Percentiles rank a stretch among this genome's conserved stretches.
phyloP scores from a whole-genome alignment of 2,888 invertebrate species.

The Abscondita cerata region DNA sequence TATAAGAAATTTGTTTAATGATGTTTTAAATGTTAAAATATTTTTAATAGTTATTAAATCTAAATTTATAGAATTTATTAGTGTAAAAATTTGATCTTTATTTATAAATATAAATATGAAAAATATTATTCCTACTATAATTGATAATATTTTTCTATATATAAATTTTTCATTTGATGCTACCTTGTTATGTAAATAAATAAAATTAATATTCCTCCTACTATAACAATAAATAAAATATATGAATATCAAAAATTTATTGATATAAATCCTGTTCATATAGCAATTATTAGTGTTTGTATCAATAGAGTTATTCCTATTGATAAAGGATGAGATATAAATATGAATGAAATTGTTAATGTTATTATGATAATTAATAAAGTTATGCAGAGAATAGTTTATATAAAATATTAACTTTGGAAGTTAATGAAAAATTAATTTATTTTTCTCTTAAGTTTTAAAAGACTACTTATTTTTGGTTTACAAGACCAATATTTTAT shows the following conservation, averaged over 20 bases:
- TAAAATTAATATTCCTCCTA: constrained; percentile 67
- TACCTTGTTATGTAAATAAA: constrained; percentile 71
- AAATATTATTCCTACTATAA: constrained; percentile 50
- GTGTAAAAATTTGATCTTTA: constrained; percentile 9
- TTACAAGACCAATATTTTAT: constrained; percentile 75
- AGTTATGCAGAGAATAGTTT: constrained; percentile 67
- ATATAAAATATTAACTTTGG: constrained; percentile 74
- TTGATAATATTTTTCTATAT: constrained; percentile 49
- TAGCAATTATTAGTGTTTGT: constrained; percentile 61
- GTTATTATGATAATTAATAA: constrained; percentile 47
- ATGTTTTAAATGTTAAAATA: constrained; percentile 56
- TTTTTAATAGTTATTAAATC: constrained; percentile 25
- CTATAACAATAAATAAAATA: constrained; percentile 59
- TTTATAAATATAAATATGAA: constrained; percentile 42
- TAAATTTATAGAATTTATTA: constrained; percentile 53
- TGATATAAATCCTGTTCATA: constrained; percentile 60
- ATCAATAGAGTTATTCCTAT: constrained; percentile 64
- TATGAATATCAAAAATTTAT: neutral
- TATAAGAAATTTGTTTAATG: constrained; percentile 60
- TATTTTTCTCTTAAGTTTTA: constrained; percentile 67
- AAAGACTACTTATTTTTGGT: constrained; percentile 66
- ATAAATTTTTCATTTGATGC: constrained; percentile 68
- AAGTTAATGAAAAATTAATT: constrained; percentile 60
- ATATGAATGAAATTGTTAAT: constrained; percentile 56
- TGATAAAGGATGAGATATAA: constrained; percentile 62